phyloP scores from a whole-genome alignment of 2,797 vertebrate species.

The Rousettus madagascariensis region DNA sequence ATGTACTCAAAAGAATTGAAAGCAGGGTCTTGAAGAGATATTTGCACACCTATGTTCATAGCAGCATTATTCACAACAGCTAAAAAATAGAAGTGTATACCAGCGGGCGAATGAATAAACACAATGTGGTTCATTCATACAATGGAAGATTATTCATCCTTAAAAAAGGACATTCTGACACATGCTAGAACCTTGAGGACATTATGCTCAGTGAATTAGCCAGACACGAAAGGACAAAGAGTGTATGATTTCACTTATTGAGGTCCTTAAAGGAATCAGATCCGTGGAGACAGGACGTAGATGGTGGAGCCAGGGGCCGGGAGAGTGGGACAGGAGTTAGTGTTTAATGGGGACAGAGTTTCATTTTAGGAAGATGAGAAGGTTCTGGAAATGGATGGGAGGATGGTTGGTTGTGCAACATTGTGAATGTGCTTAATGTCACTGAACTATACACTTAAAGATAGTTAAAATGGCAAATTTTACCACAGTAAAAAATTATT shows the following conservation, averaged over 20 bases:
- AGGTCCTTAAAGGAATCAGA: neutral
- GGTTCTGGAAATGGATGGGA: too few species aligned
- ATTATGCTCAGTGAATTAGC: neutral
- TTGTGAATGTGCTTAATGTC: too few species aligned
- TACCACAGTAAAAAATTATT: neutral
- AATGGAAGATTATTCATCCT: neutral
- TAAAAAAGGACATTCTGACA: neutral
- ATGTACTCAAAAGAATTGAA: too few species aligned
- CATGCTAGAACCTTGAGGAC: neutral
- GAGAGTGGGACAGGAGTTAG: too few species aligned
- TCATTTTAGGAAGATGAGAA: too few species aligned
- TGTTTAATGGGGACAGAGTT: too few species aligned
- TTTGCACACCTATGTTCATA: neutral
- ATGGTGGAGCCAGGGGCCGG: neutral
- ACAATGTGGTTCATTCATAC: neutral
- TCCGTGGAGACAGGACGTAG: too few species aligned
- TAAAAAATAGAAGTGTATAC: neutral
- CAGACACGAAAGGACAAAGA: neutral
- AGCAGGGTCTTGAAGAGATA: too few species aligned
- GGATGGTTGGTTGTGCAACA: too few species aligned
- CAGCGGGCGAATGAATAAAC: neutral
- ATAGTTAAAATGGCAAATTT: neutral
- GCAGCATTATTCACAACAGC: neutral
- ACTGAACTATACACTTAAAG: too few species aligned
- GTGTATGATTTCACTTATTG: neutral